Evolutionary conservation across 1,140 invertebrate genomes (phyloP).

Genomic region (Rhopalosiphum padi): DNA sequence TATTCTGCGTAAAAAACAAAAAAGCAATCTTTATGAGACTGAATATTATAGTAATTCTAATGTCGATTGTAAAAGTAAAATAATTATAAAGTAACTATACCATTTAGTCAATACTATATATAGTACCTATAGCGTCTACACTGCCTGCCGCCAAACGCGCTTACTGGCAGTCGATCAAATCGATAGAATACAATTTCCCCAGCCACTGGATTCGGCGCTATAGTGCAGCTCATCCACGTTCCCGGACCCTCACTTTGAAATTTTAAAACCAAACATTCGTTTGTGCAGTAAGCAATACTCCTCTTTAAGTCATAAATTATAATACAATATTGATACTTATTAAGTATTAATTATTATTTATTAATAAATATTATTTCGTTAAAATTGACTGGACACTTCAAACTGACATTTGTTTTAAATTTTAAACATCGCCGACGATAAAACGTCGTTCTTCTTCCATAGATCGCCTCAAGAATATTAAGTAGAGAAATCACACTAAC

Average conservation of each 20-base stretch:
- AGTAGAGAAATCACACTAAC: background rate
- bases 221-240: background rate
- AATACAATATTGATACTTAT: background rate
- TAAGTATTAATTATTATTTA: background rate
- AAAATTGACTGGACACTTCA: background rate
- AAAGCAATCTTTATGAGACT: background rate
- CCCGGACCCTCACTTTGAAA: background rate
- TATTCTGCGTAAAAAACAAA: background rate
- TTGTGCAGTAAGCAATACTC: background rate
- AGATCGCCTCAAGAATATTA: background rate
- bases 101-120: background rate
- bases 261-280: background rate
- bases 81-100: background rate
- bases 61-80: background rate
- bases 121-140: background rate
- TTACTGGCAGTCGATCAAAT: background rate
- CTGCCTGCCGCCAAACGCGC: background rate
- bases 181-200: background rate
- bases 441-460: background rate
- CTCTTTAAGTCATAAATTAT: background rate
- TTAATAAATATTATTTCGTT: background rate
- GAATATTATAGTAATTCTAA: background rate
- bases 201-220: background rate
- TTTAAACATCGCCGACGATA: background rate
- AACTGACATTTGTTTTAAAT: background rate